Evolutionary conservation across 1,140 invertebrate genomes (phyloP), one percentile per base, ranked within the genome.

Genomic region (Chrysoperla carnea): DNA sequence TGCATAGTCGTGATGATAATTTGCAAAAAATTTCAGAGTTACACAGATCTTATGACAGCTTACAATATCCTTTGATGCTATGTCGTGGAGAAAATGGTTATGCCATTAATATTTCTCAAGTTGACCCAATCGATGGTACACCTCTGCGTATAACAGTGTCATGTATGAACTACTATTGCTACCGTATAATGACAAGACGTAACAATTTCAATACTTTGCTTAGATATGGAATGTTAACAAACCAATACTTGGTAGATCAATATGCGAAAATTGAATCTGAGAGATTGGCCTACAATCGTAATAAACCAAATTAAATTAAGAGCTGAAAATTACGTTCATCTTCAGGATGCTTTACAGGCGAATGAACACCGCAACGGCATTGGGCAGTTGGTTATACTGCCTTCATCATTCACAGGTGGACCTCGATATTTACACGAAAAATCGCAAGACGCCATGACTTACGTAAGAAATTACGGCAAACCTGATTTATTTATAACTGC

Each of bases 251-350:
- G 11, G 61, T 68, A 1, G 61, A 70, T 50, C 59, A 64, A 53
- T 68, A 63, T 52, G 59, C 56, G 5, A 69, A 69, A 59, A 59
- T 70, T 38, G 64, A 68, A 57, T 60, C 46, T 33, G 59, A 64
- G 51, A 47, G 62, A 38, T 48, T 64, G 8, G 43, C 48, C 29
- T 68, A 49, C 45, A 59, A 67, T 15, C 35, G 53, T 23, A 43
- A 49, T 52, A 6, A 62, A 70, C 54, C 66, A 73, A 53, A 51
- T 41, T n/a, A 56, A 63, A 48, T 48, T 71, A n/a, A 50, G 64
- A 41, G 52, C 51, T 14, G 64, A 70, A 48, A 47, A 59, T 14
- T 70, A 70, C 46, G 54, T 62, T 42, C 60, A 63, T 45, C 48
- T 70, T 27, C 51, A 36, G 8, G 42, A 39, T 12, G 33, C 42